Evolutionary conservation across 2,797 vertebrate species (phyloP).

Genomic region (Alcedo atthis): DNA sequence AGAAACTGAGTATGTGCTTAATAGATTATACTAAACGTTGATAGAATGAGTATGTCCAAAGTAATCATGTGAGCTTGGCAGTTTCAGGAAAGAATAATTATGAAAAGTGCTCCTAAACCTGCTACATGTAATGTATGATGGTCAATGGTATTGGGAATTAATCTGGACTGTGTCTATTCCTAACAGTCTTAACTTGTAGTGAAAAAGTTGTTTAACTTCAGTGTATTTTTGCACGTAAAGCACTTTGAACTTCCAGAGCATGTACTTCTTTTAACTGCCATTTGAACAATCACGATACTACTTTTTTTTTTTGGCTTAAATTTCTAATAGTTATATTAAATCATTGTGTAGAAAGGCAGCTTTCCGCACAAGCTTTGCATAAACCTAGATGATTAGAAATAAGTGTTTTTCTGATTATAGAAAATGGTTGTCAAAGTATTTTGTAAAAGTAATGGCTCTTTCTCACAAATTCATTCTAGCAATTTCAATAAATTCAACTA

Average conservation of each 20-base stretch:
- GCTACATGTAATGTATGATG: not conserved
- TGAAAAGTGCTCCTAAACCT: not conserved
- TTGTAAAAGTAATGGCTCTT: not conserved
- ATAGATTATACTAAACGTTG: too few species aligned
- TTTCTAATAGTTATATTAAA: not conserved
- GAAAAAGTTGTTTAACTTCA: not conserved
- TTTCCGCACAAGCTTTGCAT: not conserved
- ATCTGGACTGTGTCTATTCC: not conserved
- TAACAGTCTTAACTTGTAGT: not conserved
- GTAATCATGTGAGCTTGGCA: not conserved
- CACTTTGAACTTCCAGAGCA: not conserved
- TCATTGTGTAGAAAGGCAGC: not conserved
- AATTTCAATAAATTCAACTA: not conserved
- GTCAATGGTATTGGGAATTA: not conserved
- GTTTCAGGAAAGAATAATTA: not conserved
- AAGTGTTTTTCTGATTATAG: not conserved
- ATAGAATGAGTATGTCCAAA: not conserved
- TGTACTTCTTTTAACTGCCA: not conserved
- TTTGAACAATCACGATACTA: not conserved
- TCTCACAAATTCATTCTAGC: not conserved
- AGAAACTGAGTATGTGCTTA: too few species aligned
- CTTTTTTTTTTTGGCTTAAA: not conserved
- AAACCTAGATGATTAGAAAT: not conserved
- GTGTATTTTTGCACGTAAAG: not conserved
- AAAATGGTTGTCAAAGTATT: not conserved